These are phyloP conservation scores for Pavo muticus DNA, from an alignment of 2,113 vertebrate species.

Conservation along the genomic window DNA sequence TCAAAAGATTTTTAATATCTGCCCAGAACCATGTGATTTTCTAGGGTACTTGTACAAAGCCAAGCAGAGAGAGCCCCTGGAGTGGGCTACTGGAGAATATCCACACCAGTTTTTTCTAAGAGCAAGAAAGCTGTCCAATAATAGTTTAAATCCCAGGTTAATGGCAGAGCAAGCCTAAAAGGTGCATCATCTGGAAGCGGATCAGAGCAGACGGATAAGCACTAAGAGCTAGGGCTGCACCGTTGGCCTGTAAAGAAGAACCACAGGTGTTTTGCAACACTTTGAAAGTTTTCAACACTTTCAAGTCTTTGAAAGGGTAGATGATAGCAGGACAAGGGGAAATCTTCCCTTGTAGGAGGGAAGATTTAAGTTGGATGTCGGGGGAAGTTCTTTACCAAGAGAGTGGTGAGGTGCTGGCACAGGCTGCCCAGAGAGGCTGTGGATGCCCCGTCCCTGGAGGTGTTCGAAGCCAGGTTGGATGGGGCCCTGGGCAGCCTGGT, in stretches of 20 bases:
- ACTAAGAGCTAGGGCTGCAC: background rate
- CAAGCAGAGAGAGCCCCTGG: background rate
- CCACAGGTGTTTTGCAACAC: background rate
- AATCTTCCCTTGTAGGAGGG: no score
- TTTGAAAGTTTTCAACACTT: no score
- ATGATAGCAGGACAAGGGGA: no score
- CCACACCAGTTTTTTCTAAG: background rate
- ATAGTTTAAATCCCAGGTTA: background rate
- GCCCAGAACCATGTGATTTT: background rate
- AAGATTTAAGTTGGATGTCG: no score
- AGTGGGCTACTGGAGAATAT: background rate
- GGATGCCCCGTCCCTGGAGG: no score
- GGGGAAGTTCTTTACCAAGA: no score
- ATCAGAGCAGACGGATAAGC: background rate
- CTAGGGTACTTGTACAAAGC: background rate
- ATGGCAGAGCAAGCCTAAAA: background rate
- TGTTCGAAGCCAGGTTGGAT: no score
- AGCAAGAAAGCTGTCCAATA: background rate
- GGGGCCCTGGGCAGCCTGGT: no score
- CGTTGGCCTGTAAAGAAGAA: background rate
- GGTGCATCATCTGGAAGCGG: background rate
- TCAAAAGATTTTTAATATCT: background rate
- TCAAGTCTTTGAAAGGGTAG: no score
- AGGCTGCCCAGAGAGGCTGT: no score
- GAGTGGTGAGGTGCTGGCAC: no score